These are phyloP conservation scores for Drosophila novamexicana DNA, from an alignment of 1,140 invertebrate genomes.

Conservation along the genomic window DNA sequence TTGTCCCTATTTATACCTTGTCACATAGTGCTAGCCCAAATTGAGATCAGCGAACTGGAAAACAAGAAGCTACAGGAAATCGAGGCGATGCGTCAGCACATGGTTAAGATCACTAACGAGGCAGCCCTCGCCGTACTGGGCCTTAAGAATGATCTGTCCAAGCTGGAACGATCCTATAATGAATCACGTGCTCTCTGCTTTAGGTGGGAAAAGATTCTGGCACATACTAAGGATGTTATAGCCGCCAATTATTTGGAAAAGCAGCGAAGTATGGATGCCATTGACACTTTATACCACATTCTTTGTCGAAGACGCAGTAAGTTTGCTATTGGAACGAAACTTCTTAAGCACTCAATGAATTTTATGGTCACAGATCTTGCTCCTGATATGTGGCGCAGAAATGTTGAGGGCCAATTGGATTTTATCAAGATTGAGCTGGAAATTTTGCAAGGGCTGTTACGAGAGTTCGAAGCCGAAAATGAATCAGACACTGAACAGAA, in stretches of 20 bases:
- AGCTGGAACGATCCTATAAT: slow-evolving; percentile 70
- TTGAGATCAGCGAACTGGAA: slow-evolving; percentile 72
- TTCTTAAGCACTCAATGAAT: neutral
- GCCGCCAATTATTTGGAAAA: slow-evolving; percentile 48
- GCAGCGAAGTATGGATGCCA: slow-evolving; percentile 57
- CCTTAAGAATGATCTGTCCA: slow-evolving; percentile 75
- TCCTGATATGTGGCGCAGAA: neutral
- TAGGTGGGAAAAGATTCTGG: slow-evolving; percentile 77
- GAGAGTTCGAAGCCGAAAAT: slow-evolving; percentile 32
- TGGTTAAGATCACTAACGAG: slow-evolving; percentile 79
- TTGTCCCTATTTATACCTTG: neutral
- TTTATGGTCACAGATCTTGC: slow-evolving; percentile 22
- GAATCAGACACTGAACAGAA: neutral
- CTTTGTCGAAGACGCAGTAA: slow-evolving; percentile 61
- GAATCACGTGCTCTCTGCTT: slow-evolving; percentile 55
- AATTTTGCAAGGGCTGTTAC: slow-evolving; percentile 58
- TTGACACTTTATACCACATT: slow-evolving; percentile 58
- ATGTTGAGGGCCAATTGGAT: slow-evolving; percentile 63
- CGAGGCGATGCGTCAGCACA: slow-evolving; percentile 72
- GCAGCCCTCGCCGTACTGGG: slow-evolving; percentile 74
- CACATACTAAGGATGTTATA: slow-evolving; percentile 62
- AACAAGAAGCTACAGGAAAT: slow-evolving; percentile 72
- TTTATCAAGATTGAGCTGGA: slow-evolving; percentile 73
- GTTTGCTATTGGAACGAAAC: neutral
- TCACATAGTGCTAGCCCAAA: slow-evolving; percentile 71